Percentiles rank a stretch among this genome's conserved stretches.
Conservation (phyloP, 2,888 invertebrate species). For the Melanotus villosus region DNA sequence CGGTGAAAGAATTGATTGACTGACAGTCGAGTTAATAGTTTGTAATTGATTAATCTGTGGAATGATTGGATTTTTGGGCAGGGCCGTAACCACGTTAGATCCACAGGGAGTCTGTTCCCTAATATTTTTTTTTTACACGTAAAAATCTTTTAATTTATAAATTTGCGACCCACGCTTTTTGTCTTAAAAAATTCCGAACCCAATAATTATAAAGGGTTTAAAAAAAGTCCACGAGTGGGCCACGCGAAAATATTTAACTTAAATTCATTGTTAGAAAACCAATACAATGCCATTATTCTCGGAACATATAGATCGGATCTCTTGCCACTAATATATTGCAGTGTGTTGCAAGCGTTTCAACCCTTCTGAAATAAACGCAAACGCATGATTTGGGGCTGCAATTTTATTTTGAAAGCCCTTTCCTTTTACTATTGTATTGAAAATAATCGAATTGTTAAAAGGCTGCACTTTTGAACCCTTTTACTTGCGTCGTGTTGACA, state of each 20-base stretch:
- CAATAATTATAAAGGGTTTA: too few species aligned
- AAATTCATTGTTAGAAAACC: conserved; percentile 58
- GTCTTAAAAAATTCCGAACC: too few species aligned
- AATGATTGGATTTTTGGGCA: conserved; percentile 5
- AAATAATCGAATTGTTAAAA: conserved; percentile 54
- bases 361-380: conserved; percentile 4
- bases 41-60: conserved; percentile 7
- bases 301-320: conserved; percentile 53
- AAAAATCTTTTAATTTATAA: too few species aligned
- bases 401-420: conserved; percentile 40
- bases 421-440: conserved; percentile 51
- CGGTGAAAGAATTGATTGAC: conserved; percentile 30
- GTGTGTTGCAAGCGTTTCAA: conserved; percentile 27
- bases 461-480: conserved; percentile 40
- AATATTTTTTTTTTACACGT: too few species aligned
- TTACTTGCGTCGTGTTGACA: conserved; percentile 56
- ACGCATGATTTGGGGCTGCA: conserved; percentile 28
- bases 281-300: conserved; percentile 59
- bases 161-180: too few species aligned
- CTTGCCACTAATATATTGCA: conserved; percentile 42
- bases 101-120: too few species aligned
- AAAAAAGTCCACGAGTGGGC: conserved; percentile 52
- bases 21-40: conserved; percentile 27
- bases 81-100: background rate
- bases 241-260: conserved; percentile 62